Evolutionary conservation across 2,888 invertebrate species (phyloP), one percentile per base, ranked within the genome.

Genomic region (Anodontia alba): DNA sequence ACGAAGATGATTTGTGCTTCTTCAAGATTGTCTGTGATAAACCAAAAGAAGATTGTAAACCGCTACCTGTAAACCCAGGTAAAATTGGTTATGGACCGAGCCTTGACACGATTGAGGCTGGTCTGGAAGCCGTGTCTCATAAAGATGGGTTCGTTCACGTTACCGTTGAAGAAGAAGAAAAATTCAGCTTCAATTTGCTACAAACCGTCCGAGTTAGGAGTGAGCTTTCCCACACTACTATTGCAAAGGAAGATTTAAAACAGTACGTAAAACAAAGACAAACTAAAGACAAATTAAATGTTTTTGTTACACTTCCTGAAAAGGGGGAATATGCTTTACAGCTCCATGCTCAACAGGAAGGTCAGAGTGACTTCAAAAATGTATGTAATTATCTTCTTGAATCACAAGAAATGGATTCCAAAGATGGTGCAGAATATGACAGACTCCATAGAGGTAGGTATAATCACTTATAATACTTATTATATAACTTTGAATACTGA

Each of bases 381-480:
- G 81, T 84, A 0, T 81, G 83, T 31, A 87, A 86, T 33, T 87
- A 87, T 42, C 70, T 87, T 10, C 70, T 87, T 7, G 76, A 82
- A 15, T 78, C 86, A 7, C 81, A 70, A 20, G 72, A 69, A 15
- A 76, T 72, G 66, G n/a, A n/a, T n/a, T n/a, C n/a, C n/a, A n/a
- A n/a, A n/a, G n/a, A 87, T 76, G 74, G 83, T 78, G 36, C 73
- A 72, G 15, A 54, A 72, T n/a, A n/a, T n/a, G n/a, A n/a, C n/a
- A 23, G 49, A 82, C 38, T 43, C 71, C 5, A 81, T 70, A 54
- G 86, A 86, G 75, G 86, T 86, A 72, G 36, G 76, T 75, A 46
- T 46, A 46, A 15, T 20, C 49, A n/a, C n/a, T n/a, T n/a, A n/a
- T n/a, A n/a, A n/a, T n/a, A n/a, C n/a, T n/a, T n/a, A n/a, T n/a